Conservation (phyloP, 2,888 invertebrate genomes). For the Agonopterix subpropinquella region DNA sequence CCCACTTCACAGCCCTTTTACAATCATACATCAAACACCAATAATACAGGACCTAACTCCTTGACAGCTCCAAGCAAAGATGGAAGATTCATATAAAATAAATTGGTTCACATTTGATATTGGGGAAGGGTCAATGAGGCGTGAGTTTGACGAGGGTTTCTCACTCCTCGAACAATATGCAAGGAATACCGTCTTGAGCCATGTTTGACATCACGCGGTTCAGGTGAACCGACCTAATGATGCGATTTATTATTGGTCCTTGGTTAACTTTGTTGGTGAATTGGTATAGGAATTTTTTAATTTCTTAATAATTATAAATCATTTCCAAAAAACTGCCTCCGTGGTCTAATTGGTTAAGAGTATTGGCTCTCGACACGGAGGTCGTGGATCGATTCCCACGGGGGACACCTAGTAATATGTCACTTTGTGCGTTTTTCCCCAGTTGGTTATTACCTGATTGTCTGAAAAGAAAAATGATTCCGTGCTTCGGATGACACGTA, state of each 20-base stretch:
- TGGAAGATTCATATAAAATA: constrained; percentile 70
- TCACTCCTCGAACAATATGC: constrained; percentile 50
- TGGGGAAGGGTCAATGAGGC: constrained; percentile 64
- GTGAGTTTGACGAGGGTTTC: constrained; percentile 69
- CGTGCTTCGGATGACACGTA: too few species aligned
- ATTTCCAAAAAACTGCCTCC: too few species aligned
- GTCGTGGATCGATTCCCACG: too few species aligned
- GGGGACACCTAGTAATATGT: too few species aligned
- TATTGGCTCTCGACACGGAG: too few species aligned
- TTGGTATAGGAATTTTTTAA: too few species aligned
- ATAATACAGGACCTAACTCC: constrained; percentile 48
- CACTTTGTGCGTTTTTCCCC: too few species aligned
- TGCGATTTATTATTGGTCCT: constrained; percentile 5
- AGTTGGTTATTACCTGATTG: too few species aligned
- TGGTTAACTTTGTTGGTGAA: too few species aligned
- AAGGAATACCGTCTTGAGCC: constrained; percentile 48
- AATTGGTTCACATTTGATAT: constrained; percentile 68
- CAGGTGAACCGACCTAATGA: constrained; percentile 38
- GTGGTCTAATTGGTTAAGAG: too few species aligned
- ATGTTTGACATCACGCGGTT: constrained; percentile 57
- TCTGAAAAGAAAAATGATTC: too few species aligned
- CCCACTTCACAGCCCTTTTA: background rate
- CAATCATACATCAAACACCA: constrained; percentile 11
- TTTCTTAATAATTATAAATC: too few species aligned
- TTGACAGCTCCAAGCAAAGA: constrained; percentile 55